Evolutionary conservation across 2,113 vertebrate genomes (phyloP).

Genomic region (Syngnathus typhle): DNA sequence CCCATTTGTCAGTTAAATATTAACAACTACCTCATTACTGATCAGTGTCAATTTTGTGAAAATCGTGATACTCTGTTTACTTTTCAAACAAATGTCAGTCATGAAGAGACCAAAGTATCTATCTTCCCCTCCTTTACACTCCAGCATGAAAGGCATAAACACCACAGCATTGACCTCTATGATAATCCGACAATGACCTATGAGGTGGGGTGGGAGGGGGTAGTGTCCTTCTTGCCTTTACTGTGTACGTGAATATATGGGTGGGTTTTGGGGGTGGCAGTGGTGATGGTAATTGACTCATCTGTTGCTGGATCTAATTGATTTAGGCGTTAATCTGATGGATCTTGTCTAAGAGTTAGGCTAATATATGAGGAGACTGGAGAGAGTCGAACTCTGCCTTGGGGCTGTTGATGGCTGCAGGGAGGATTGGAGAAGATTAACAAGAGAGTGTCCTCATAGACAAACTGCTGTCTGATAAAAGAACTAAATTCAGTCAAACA

Average conservation of each 20-base stretch:
- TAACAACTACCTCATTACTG: no score
- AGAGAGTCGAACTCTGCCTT: constrained; percentile 45
- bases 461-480: constrained; percentile 8
- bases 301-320: constrained; percentile 60
- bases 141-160: constrained; percentile 14
- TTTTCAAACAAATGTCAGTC: constrained; percentile 5
- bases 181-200: constrained; percentile 13
- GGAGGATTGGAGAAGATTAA: constrained; percentile 56
- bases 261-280: not conserved
- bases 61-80: not conserved
- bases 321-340: constrained; percentile 63
- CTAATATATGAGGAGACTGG: constrained; percentile 36
- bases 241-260: not conserved
- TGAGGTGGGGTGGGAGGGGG: not conserved
- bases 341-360: constrained; percentile 23
- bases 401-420: constrained; percentile 37
- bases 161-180: constrained; percentile 1
- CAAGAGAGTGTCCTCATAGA: constrained; percentile 28
- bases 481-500: not conserved
- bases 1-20: not conserved
- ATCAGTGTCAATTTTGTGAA: not conserved
- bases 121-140: not conserved
- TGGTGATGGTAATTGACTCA: constrained; percentile 46
- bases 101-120: constrained; percentile 1
- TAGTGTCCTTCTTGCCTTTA: not conserved